Percentiles rank a stretch among this genome's conserved stretches.
Conservation (phyloP, 2,888 invertebrate genomes). For the Atherix ibis region DNA sequence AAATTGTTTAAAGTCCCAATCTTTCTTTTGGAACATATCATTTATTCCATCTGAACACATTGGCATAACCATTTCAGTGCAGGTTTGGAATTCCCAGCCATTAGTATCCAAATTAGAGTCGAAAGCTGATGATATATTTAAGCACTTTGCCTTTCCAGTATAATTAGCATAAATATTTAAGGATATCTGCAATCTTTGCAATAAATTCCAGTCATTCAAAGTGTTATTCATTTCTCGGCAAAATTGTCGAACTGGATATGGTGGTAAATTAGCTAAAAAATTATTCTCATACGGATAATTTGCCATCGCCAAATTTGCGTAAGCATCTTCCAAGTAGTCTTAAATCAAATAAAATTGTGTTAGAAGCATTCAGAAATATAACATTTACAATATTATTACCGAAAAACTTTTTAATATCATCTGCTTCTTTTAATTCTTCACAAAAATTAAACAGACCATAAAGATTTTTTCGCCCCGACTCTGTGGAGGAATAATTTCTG, state of each 20-base stretch:
- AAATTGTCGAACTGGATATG: slow-evolving; percentile 57
- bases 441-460: slow-evolving; percentile 63
- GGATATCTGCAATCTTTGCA: slow-evolving; percentile 46
- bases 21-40: slow-evolving; percentile 67
- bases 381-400: slow-evolving; percentile 10
- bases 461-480: slow-evolving; percentile 53
- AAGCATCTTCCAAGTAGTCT: slow-evolving; percentile 55
- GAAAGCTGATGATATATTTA: slow-evolving; percentile 44
- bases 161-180: slow-evolving; percentile 68
- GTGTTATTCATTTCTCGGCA: slow-evolving; percentile 36
- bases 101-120: slow-evolving; percentile 41
- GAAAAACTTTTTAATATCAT: slow-evolving; percentile 32
- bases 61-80: slow-evolving; percentile 97
- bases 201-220: slow-evolving; percentile 12
- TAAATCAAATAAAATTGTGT: slow-evolving; percentile 38
- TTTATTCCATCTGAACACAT: slow-evolving; percentile 59
- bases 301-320: slow-evolving; percentile 76
- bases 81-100: slow-evolving; percentile 78
- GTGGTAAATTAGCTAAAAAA: slow-evolving; percentile 72
- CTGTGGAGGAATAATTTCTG: slow-evolving; percentile 37
- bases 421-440: slow-evolving; percentile 41
- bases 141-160: slow-evolving; percentile 53
- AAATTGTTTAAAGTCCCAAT: slow-evolving; percentile 57
- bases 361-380: background rate
- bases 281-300: slow-evolving; percentile 84